Evolutionary conservation across 2,113 vertebrate species (phyloP).

Genomic region (Hippolais icterina): DNA sequence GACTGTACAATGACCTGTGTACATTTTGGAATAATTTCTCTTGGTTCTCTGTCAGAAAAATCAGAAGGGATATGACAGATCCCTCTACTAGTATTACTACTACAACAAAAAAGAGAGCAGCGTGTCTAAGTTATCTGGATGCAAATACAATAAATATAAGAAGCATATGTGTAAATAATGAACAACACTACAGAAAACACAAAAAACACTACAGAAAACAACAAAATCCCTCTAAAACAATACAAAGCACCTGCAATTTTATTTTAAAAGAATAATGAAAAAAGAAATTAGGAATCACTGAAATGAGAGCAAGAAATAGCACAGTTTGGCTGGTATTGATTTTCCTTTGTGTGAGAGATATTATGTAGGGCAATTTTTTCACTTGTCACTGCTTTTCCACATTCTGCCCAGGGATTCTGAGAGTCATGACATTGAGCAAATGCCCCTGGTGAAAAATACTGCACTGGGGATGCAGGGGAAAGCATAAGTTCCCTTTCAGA

Average conservation of each 20-base stretch:
- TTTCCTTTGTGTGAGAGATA: not conserved
- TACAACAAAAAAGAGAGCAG: not conserved
- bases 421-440: not conserved
- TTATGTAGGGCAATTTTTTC: constrained; percentile 45
- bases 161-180: not conserved
- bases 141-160: not conserved
- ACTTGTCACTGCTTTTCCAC: not conserved
- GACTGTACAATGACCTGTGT: not conserved
- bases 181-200: not conserved
- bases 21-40: not conserved
- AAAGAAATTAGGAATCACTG: not conserved
- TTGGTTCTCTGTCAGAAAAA: not conserved
- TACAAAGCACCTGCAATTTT: not conserved
- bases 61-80: not conserved
- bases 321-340: not conserved
- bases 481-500: not conserved
- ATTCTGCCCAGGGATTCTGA: not conserved
- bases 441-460: not conserved
- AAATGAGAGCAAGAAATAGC: not conserved
- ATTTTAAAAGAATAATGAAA: not conserved
- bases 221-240: not conserved
- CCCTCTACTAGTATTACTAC: not conserved
- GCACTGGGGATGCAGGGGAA: not conserved
- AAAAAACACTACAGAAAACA: not conserved
- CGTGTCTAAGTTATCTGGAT: not conserved